These are phyloP conservation scores for Oreochromis spilurus DNA, from an alignment of 2,113 vertebrate genomes.

Conservation along the genomic window DNA sequence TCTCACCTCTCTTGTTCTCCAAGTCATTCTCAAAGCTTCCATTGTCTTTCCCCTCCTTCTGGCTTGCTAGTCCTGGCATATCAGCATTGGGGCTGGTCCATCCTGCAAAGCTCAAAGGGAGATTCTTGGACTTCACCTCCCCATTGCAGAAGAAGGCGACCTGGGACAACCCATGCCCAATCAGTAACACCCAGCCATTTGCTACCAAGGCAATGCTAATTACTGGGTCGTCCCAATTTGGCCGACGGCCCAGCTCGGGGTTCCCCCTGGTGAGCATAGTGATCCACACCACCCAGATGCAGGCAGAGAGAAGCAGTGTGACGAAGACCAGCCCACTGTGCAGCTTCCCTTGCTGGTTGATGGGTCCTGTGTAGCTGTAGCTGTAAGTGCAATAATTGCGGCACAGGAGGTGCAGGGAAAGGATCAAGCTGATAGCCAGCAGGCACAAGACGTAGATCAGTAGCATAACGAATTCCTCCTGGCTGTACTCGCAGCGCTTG, in stretches of 20 bases:
- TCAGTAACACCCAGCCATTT: conserved; percentile 86
- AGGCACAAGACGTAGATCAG: conserved; percentile 86
- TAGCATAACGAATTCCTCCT: conserved; percentile 83
- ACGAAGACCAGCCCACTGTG: conserved; percentile 75
- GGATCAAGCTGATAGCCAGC: conserved; percentile 71
- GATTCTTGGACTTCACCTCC: conserved; percentile 29
- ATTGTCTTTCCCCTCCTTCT: conserved; percentile 61
- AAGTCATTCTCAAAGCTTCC: conserved; percentile 62
- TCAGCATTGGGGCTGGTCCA: conserved; percentile 61
- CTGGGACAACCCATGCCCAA: conserved; percentile 78
- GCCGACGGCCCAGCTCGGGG: not conserved
- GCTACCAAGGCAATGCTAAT: conserved; percentile 79
- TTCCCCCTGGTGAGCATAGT: conserved; percentile 77
- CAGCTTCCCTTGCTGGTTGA: conserved; percentile 66
- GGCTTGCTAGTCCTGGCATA: conserved; percentile 25
- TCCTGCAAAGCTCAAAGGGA: conserved; percentile 58
- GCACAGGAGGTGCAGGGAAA: conserved; percentile 71
- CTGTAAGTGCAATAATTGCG: conserved; percentile 51
- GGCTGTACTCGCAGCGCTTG: conserved; percentile 59
- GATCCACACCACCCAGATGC: conserved; percentile 88
- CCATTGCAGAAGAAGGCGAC: conserved; percentile 74
- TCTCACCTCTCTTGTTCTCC: conserved; percentile 55
- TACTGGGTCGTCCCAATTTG: conserved; percentile 82
- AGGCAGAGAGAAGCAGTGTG: conserved; percentile 75
- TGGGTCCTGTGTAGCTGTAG: conserved; percentile 52